Evolutionary conservation across 64 coral and sea anemone genomes (phyloP).

Genomic region (Pocillopora damicornis): DNA sequence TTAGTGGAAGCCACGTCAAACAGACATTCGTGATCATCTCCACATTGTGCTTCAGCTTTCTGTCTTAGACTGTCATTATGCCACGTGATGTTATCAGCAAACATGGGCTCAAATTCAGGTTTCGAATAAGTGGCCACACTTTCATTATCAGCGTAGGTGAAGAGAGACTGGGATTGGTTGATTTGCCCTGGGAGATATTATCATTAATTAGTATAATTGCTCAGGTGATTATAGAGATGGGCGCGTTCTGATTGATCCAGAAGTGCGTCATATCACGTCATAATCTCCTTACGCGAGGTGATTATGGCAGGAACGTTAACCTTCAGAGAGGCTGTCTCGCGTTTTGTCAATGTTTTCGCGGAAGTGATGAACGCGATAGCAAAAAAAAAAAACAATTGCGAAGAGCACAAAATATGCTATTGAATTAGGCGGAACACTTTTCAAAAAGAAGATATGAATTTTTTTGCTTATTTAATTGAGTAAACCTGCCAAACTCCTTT

Average conservation of each 20-base stretch:
- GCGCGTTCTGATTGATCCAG: neutral
- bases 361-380: too few relatives aligned
- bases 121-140: conserved; percentile 13
- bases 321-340: too few relatives aligned
- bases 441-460: neutral
- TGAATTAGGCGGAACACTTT: too few relatives aligned
- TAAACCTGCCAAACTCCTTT: too few relatives aligned
- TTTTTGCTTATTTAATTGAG: too few relatives aligned
- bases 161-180: conserved; percentile 27
- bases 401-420: too few relatives aligned
- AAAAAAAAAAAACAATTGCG: too few relatives aligned
- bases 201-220: neutral
- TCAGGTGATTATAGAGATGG: neutral
- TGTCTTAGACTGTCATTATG: neutral
- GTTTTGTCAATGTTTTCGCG: too few relatives aligned
- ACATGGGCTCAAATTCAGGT: conserved; percentile 22
- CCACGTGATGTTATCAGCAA: conserved; percentile 43
- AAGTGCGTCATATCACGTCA: too few relatives aligned
- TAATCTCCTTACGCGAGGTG: too few relatives aligned
- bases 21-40: conserved; percentile 21
- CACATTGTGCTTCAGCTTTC: conserved; percentile 20
- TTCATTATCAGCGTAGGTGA: conserved; percentile 28
- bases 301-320: too few relatives aligned
- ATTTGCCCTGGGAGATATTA: conserved; percentile 42
- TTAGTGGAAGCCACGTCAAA: conserved; percentile 47